Evolutionary conservation across 2,113 vertebrate species (phyloP).

Genomic region (Bolborhynchus lineola): DNA sequence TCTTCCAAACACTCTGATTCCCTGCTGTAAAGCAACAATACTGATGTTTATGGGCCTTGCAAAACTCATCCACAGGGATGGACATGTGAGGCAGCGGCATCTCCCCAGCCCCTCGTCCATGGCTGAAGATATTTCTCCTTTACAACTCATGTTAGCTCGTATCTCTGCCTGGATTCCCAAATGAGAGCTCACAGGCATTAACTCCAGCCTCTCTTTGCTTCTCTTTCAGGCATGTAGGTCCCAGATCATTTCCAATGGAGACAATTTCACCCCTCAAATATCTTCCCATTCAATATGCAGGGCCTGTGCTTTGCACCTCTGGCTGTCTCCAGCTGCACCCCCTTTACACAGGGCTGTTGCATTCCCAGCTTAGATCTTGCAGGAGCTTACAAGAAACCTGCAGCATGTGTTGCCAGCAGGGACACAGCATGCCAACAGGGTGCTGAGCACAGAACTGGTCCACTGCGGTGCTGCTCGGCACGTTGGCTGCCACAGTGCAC

Average conservation of each 20-base stretch:
- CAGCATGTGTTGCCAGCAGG: neutral
- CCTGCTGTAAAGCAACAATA: neutral
- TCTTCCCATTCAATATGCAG: neutral
- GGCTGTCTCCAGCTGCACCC: neutral
- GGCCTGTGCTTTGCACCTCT: neutral
- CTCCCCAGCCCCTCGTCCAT: neutral
- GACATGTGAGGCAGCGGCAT: neutral
- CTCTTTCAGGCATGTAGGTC: neutral
- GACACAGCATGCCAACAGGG: neutral
- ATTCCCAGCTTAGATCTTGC: neutral
- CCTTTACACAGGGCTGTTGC: fast-evolving
- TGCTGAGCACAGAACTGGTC: neutral
- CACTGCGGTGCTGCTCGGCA: fast-evolving
- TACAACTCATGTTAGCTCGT: neutral
- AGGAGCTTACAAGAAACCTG: neutral
- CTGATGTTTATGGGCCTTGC: neutral
- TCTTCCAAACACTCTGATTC: neutral
- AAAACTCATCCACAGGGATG: neutral
- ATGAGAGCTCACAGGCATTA: neutral
- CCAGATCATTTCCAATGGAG: neutral
- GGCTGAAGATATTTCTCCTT: neutral
- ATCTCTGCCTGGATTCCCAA: neutral
- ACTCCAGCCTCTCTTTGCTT: neutral
- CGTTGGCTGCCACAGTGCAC: neutral
- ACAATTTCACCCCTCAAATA: fast-evolving